Evolutionary conservation across 2,888 invertebrate species (phyloP).

Genomic region (Orchesellides sinensis): DNA sequence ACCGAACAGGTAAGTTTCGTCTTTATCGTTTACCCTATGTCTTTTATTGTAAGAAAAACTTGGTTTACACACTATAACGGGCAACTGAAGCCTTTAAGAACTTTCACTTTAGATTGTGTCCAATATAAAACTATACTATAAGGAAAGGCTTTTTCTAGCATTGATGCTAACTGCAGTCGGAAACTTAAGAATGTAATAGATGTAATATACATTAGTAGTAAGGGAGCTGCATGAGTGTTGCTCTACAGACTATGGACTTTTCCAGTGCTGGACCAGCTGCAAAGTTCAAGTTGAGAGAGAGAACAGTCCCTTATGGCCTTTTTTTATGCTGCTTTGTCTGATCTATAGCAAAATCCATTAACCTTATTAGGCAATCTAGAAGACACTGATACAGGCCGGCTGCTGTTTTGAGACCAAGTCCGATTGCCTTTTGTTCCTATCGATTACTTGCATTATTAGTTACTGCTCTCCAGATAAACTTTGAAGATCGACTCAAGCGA

Average conservation of each 20-base stretch:
- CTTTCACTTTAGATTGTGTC: no score
- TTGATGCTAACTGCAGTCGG: neutral
- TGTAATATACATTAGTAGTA: no score
- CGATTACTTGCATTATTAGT: constrained; percentile 15
- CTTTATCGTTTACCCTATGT: neutral
- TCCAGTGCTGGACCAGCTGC: neutral
- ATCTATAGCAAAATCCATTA: constrained; percentile 57
- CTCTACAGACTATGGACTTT: neutral
- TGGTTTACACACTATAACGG: no score
- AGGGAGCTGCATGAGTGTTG: no score
- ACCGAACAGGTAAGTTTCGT: constrained; percentile 65
- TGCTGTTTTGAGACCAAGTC: neutral
- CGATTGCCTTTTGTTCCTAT: neutral
- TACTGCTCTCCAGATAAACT: constrained; percentile 20
- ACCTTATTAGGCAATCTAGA: constrained; percentile 56
- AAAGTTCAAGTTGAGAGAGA: constrained; percentile 22
- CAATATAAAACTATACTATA: no score
- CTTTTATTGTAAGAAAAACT: neutral
- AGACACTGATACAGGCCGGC: neutral
- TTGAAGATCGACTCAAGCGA: constrained; percentile 21
- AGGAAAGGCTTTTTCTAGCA: no score
- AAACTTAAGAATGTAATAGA: neutral
- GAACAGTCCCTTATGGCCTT: constrained; percentile 41
- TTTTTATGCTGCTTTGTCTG: constrained; percentile 32
- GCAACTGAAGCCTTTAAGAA: no score